Evolutionary conservation across 2,797 vertebrate species (phyloP).

Genomic region (Adelosebastes latens): DNA sequence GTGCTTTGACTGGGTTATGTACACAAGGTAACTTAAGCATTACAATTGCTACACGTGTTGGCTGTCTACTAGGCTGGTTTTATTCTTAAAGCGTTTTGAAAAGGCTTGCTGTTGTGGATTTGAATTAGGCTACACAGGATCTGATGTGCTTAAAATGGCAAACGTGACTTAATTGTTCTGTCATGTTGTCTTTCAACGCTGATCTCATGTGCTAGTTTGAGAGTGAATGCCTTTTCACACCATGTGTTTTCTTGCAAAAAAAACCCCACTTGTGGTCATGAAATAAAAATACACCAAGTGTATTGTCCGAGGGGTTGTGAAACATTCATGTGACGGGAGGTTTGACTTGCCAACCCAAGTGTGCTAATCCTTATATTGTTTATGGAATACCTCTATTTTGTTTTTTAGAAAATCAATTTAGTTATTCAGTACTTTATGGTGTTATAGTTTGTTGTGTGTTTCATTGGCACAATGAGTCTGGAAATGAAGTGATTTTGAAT

Average conservation of each 20-base stretch:
- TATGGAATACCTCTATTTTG: not conserved
- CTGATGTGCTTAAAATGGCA: not conserved
- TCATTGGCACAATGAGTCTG: accelerated
- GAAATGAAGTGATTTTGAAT: not conserved
- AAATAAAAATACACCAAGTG: constrained; percentile 18
- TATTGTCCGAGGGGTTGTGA: constrained; percentile 23
- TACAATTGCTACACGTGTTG: not conserved
- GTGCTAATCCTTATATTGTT: not conserved
- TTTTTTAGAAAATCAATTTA: not conserved
- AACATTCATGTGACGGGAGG: constrained; percentile 5
- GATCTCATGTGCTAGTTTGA: constrained; percentile 1
- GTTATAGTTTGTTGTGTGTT: not conserved
- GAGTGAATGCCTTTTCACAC: not conserved
- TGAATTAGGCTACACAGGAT: not conserved
- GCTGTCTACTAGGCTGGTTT: not conserved
- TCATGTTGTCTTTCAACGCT: constrained; percentile 7
- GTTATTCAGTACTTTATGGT: not conserved
- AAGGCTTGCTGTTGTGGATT: not conserved
- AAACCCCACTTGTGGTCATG: not conserved
- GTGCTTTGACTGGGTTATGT: not conserved
- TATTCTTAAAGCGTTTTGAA: not conserved
- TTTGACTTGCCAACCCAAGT: not conserved
- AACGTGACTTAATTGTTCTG: not conserved
- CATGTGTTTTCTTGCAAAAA: not conserved
- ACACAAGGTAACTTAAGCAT: not conserved